phyloP scores from a whole-genome alignment of 2,888 invertebrate species.

The Drosophila infuscata region DNA sequence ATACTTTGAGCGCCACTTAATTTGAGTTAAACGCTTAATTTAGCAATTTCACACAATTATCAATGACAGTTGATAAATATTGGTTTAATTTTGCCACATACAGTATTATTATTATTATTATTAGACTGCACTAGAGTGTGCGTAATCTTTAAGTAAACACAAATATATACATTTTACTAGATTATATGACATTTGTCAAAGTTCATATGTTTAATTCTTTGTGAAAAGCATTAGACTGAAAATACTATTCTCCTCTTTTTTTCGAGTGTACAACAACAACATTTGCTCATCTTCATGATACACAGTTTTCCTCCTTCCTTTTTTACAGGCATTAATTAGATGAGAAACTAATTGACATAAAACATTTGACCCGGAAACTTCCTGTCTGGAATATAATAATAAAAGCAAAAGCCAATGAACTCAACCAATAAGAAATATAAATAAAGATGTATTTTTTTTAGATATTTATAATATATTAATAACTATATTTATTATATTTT shows the following conservation, averaged over 20 bases:
- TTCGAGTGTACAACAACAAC: background rate
- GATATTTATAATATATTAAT: background rate
- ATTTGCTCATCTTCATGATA: background rate
- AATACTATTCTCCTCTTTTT: background rate
- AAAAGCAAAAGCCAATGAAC: background rate
- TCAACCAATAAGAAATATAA: background rate
- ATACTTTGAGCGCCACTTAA: constrained; percentile 58
- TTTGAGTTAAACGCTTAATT: constrained; percentile 69
- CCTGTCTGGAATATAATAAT: background rate
- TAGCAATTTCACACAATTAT: constrained; percentile 66
- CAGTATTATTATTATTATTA: background rate
- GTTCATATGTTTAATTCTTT: background rate
- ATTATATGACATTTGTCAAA: background rate
- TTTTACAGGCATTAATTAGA: background rate
- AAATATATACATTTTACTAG: background rate
- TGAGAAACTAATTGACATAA: background rate
- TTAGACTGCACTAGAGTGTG: background rate
- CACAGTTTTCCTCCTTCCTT: background rate
- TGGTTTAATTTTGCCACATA: constrained; percentile 1
- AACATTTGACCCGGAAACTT: background rate
- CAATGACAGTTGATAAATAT: constrained; percentile 50
- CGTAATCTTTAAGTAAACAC: background rate
- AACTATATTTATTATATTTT: background rate
- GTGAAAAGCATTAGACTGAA: too few relatives aligned
- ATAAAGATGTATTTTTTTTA: background rate